phyloP scores from a whole-genome alignment of 1,140 invertebrate genomes.

The Tetragnatha versicolor region DNA sequence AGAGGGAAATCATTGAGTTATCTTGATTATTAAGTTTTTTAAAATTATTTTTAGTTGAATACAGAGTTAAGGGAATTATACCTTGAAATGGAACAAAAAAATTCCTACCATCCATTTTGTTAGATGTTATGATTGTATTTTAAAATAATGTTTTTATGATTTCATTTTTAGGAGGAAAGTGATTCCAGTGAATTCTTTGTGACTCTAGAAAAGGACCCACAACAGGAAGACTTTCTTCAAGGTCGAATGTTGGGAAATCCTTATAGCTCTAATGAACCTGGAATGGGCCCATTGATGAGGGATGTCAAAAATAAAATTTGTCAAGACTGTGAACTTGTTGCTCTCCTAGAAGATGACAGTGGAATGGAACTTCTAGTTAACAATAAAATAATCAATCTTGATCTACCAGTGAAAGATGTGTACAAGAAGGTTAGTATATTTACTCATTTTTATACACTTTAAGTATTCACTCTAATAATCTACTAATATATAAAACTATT shows the following conservation, averaged over 20 bases:
- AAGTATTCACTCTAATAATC: too few species aligned
- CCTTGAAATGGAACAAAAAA: too few species aligned
- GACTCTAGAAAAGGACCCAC: conserved; percentile 95
- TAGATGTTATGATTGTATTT: too few species aligned
- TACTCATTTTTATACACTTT: background rate
- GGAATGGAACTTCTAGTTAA: conserved; percentile 99
- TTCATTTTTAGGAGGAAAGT: conserved; percentile 79
- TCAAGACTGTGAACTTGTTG: conserved; percentile 95
- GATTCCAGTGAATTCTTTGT: conserved; percentile 96
- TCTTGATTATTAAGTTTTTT: background rate
- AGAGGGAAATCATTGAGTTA: background rate
- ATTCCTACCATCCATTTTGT: too few species aligned
- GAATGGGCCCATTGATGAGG: conserved; percentile 94
- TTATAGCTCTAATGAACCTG: conserved; percentile 91
- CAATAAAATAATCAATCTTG: conserved; percentile 97
- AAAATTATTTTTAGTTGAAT: background rate
- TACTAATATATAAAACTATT: too few species aligned
- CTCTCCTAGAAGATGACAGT: conserved; percentile 95
- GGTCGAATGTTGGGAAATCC: conserved; percentile 98
- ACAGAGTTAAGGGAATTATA: too few species aligned
- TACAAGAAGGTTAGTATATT: conserved; percentile 58
- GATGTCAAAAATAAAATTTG: conserved; percentile 99
- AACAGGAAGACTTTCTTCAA: conserved; percentile 98
- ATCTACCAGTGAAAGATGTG: conserved; percentile 93
- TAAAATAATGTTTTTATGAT: too few species aligned